A percentile compares a stretch with the other conserved stretches of the same genome.
These are phyloP conservation scores for Myotis davidii DNA, from an alignment of 2,113 vertebrate species.

Conservation along the genomic window DNA sequence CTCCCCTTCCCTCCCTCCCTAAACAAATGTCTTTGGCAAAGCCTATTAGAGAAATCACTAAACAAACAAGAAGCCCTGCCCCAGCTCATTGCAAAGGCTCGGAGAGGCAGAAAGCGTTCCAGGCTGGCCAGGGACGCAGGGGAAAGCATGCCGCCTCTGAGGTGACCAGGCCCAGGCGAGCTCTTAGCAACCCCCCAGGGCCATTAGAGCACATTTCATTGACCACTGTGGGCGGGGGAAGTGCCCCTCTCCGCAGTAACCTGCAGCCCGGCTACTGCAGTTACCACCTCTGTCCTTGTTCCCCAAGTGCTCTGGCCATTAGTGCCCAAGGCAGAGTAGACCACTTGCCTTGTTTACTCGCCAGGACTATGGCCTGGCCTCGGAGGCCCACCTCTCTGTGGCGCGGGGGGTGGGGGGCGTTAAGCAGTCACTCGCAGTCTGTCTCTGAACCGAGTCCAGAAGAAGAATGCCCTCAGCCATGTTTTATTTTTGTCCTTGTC, in stretches of 20 bases:
- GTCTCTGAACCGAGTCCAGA: neutral
- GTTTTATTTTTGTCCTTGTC: neutral
- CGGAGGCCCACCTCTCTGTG: neutral
- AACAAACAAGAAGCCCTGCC: neutral
- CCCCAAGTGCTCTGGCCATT: neutral
- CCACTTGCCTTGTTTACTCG: neutral
- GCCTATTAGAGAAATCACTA: neutral
- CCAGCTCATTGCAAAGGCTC: neutral
- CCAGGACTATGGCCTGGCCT: neutral
- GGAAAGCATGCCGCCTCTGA: neutral
- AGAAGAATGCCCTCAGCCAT: neutral
- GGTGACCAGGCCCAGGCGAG: neutral
- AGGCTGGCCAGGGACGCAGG: neutral
- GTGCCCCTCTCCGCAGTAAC: rapidly evolving
- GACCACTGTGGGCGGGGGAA: neutral
- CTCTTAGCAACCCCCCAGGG: constrained; percentile 37
- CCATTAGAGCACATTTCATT: neutral
- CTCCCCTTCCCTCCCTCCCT: neutral
- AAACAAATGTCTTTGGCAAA: neutral
- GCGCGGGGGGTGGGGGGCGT: neutral
- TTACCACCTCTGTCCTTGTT: neutral
- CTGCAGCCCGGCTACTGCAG: neutral
- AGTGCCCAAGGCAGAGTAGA: neutral
- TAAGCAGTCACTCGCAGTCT: rapidly evolving
- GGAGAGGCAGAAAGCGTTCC: rapidly evolving